Base-by-base conservation (phyloP, 2,113 vertebrate species). In the Chaenogobius annularis region DNA sequence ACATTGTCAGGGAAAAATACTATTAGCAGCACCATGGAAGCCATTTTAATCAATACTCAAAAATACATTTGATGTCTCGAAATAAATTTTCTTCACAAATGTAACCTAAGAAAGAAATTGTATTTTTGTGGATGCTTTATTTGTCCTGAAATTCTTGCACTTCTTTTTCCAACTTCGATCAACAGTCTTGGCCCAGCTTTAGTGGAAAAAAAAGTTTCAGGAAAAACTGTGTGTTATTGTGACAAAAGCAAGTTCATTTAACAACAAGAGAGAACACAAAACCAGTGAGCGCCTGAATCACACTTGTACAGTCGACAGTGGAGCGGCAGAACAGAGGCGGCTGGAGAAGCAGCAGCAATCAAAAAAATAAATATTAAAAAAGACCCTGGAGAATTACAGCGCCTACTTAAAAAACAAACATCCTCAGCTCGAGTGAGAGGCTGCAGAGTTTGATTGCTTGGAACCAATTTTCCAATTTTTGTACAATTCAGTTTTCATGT, bases 401-500 rank as follows among this genome's bases (percentile, higher is more conserved):
- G 46, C 22, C 62, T 55, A 26, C 78, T 75, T 58, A 77, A 61
- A 59, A 71, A 82, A 75, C 8, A 31, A 75, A 20, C 44, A 26
- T 71, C 66, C 47, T 62, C 12, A 17, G 40, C 70, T 66, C n/a
- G 44, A 55, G 22, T 56, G 52, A 63, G n/a, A 55, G 15, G 26
- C 23, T 77, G 35, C n/a, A 63, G 35, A 19, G 10, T 37, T 40
- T 43, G 61, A 63, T 63, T 63, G 61, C 61, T 63, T 63, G 17
- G 40, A 63, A 70, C 59, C 73, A 52, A 31, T 79, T 66, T 74
- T 55, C 66, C 35, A 15, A 68, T 76, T 78, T 77, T 63, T 63
- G 11, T 31, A 1, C 56, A 59, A 59, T 59, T 59, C 22, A 6
- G 35, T 63, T 63, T 63, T 63, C 61, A 20, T 63, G 37, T 40